Evolutionary conservation across 2,888 invertebrate species (phyloP).

Genomic region (Carpatolechia fugitivella): DNA sequence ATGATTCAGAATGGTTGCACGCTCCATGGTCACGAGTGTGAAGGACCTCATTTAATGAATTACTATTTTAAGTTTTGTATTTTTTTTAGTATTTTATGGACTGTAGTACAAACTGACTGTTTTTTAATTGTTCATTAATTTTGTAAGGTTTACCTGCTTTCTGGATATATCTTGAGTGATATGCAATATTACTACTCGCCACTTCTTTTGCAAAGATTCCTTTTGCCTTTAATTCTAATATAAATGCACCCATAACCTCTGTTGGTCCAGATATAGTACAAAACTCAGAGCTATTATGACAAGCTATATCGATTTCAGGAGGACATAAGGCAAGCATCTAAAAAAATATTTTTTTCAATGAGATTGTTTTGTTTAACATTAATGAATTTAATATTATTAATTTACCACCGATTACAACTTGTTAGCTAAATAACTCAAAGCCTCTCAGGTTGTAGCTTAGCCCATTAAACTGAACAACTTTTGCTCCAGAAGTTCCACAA

Average conservation of each 20-base stretch:
- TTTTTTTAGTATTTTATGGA: too few relatives aligned
- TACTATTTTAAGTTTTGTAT: too few relatives aligned
- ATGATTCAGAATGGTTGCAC: too few relatives aligned
- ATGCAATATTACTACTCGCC: constrained; percentile 13
- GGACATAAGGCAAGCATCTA: constrained; percentile 6
- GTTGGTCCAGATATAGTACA: constrained; percentile 21
- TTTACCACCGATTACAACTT: too few relatives aligned
- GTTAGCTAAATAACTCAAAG: too few relatives aligned
- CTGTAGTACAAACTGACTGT: too few relatives aligned
- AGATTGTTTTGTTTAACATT: too few relatives aligned
- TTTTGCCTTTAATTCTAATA: background rate
- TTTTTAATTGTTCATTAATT: background rate
- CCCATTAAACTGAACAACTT: too few relatives aligned
- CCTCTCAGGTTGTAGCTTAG: too few relatives aligned
- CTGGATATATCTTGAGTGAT: constrained; percentile 16
- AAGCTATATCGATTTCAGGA: constrained; percentile 19
- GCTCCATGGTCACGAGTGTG: background rate
- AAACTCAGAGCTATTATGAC: constrained; percentile 18
- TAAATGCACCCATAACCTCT: constrained; percentile 12
- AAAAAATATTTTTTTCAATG: too few relatives aligned
- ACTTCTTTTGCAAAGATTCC: constrained; percentile 20
- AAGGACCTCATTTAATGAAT: background rate
- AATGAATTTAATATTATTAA: too few relatives aligned
- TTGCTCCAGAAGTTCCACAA: too few relatives aligned
- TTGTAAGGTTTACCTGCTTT: constrained; percentile 12